phyloP scores from a whole-genome alignment of 1,140 invertebrate genomes.

The Ceratina japonica region DNA sequence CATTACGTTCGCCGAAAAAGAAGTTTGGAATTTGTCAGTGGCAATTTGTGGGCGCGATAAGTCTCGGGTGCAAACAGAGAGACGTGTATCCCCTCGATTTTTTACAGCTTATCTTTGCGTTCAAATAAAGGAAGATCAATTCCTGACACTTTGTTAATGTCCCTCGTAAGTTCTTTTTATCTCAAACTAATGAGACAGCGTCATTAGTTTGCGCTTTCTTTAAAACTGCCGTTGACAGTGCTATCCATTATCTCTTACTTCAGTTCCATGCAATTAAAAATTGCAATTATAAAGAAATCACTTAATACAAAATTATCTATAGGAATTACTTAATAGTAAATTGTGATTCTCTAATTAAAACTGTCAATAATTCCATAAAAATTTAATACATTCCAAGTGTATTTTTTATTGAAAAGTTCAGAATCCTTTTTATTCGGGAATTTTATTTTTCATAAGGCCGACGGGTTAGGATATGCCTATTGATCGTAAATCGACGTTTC shows the following conservation, averaged over 20 bases:
- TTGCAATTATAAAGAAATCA: not conserved
- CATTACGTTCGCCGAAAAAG: too few species aligned
- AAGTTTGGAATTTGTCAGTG: not conserved
- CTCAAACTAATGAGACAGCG: slow-evolving; percentile 9
- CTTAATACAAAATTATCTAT: too few species aligned
- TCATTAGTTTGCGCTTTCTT: slow-evolving; percentile 3
- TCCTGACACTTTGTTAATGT: slow-evolving; percentile 8
- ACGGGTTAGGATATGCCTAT: not conserved
- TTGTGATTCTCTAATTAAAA: not conserved
- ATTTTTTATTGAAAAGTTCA: not conserved
- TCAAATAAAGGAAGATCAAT: not conserved
- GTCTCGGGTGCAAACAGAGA: not conserved
- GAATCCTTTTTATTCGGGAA: too few species aligned
- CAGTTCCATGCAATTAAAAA: not conserved
- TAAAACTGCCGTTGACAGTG: slow-evolving; percentile 10
- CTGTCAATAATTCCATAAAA: not conserved
- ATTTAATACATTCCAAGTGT: too few species aligned
- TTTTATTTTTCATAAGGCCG: too few species aligned
- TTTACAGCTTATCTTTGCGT: not conserved
- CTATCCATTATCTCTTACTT: not conserved
- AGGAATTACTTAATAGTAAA: not conserved
- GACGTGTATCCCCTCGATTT: too few species aligned
- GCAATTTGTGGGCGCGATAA: not conserved
- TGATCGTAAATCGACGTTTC: slow-evolving; percentile 23
- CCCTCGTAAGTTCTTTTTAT: slow-evolving; percentile 14